These are phyloP conservation scores for Intellagama lesueurii DNA, from an alignment of 2,797 vertebrate genomes.

Conservation along the genomic window DNA sequence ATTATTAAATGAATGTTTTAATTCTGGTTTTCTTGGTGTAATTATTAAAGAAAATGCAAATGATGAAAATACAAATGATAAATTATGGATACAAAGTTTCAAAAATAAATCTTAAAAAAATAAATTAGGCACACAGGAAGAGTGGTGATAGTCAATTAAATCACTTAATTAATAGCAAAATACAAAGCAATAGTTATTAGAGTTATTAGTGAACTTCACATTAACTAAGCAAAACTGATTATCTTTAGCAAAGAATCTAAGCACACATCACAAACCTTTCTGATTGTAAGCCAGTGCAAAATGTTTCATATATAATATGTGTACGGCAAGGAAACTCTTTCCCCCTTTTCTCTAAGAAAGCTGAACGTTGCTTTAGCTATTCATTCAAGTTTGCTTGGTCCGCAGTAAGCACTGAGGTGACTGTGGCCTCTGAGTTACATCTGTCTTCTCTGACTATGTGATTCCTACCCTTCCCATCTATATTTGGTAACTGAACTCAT, in stretches of 20 bases:
- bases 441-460: slow-evolving; percentile 86
- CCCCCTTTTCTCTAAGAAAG: slow-evolving; percentile 49
- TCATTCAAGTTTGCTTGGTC: slow-evolving; percentile 73
- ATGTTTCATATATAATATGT: slow-evolving; percentile 47
- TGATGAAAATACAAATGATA: slow-evolving; percentile 23
- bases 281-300: slow-evolving; percentile 54
- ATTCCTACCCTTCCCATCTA: slow-evolving; percentile 87
- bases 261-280: slow-evolving; percentile 66
- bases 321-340: slow-evolving; percentile 40
- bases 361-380: slow-evolving; percentile 64
- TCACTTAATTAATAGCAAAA: slow-evolving; percentile 11
- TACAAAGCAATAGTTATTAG: slow-evolving; percentile 27
- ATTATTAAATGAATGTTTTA: slow-evolving; percentile 21
- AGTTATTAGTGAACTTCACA: slow-evolving; percentile 31
- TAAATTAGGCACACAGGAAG: slow-evolving; percentile 10
- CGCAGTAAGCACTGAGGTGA: slow-evolving; percentile 63
- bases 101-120: slow-evolving; percentile 31
- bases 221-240: slow-evolving; percentile 39
- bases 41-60: slow-evolving; percentile 9
- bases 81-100: slow-evolving; percentile 17
- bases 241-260: slow-evolving; percentile 42
- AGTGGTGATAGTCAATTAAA: not conserved
- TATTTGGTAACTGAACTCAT: slow-evolving; percentile 95
- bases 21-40: slow-evolving; percentile 2
- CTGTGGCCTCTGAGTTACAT: slow-evolving; percentile 85